phyloP scores from a whole-genome alignment of 2,113 vertebrate genomes.

The Pseudorhombus dupliciocellatus region DNA sequence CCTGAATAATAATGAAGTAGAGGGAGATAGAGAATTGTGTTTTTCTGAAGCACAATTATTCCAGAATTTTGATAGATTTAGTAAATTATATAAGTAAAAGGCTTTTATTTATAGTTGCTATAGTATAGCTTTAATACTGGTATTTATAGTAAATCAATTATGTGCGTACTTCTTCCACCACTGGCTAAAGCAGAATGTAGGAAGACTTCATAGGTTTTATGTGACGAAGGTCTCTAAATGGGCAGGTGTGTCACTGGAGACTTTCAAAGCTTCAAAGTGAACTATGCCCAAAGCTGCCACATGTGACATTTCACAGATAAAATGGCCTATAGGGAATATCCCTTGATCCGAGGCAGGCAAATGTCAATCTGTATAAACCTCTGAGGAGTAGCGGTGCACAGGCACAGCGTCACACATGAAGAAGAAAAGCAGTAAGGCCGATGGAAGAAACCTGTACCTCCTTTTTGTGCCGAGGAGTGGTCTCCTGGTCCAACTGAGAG shows the following conservation, averaged over 20 bases:
- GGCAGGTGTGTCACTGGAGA: slow-evolving; percentile 1
- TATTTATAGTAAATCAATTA: not conserved
- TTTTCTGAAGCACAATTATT: not conserved
- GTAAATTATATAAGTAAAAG: not conserved
- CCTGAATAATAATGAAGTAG: too few relatives aligned
- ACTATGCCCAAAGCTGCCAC: not conserved
- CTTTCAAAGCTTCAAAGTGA: slow-evolving; percentile 13
- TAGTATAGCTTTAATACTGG: not conserved
- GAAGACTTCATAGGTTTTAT: slow-evolving; percentile 2
- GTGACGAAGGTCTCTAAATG: slow-evolving; percentile 1
- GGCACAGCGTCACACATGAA: slow-evolving; percentile 6
- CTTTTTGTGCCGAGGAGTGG: slow-evolving; percentile 95
- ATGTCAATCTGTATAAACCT: not conserved
- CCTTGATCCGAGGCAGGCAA: slow-evolving; percentile 3
- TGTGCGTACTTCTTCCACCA: slow-evolving; percentile 4
- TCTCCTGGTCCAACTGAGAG: slow-evolving; percentile 93
- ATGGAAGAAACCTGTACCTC: slow-evolving; percentile 86
- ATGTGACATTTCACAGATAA: slow-evolving; percentile 18
- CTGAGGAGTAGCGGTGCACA: not conserved
- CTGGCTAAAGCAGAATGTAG: not conserved
- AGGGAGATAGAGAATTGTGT: too few relatives aligned
- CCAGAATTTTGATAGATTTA: not conserved
- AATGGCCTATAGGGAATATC: slow-evolving; percentile 9
- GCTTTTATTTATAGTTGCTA: not conserved
- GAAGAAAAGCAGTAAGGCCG: slow-evolving; percentile 19